phyloP scores from a whole-genome alignment of 2,113 vertebrate genomes.

The Chrysochloris asiatica region DNA sequence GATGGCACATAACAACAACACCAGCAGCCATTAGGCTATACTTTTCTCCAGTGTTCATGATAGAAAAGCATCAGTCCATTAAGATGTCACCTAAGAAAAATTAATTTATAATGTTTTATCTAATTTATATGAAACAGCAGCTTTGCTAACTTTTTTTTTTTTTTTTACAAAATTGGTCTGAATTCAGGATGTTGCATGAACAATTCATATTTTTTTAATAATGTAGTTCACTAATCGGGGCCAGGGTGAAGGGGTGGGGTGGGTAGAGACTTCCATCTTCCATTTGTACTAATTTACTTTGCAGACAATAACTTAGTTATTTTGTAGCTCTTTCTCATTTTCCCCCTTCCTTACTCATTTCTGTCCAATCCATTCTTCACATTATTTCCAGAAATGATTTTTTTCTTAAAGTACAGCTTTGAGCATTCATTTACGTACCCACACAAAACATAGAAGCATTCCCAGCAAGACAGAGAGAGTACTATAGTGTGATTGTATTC shows the following conservation, averaged over 20 bases:
- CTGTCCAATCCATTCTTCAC: neutral
- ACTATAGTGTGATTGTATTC: neutral
- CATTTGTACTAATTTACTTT: neutral
- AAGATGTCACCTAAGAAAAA: constrained; percentile 32
- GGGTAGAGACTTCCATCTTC: neutral
- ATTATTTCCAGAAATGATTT: constrained; percentile 42
- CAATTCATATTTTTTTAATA: constrained; percentile 46
- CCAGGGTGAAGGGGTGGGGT: too few species aligned
- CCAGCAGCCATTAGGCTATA: neutral
- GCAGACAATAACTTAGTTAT: constrained; percentile 12
- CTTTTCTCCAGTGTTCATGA: neutral
- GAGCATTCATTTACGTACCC: neutral
- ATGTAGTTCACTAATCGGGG: constrained; percentile 19
- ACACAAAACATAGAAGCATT: neutral
- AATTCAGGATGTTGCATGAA: constrained; percentile 10
- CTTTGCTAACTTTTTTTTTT: neutral
- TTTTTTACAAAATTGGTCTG: constrained; percentile 3
- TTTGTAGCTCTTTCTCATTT: constrained; percentile 47
- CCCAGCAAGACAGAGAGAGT: neutral
- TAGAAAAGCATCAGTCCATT: constrained; percentile 14
- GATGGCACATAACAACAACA: too few species aligned
- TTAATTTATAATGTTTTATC: constrained; percentile 39
- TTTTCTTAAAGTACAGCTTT: constrained; percentile 10
- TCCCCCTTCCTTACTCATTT: constrained; percentile 13
- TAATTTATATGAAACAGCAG: neutral